Conservation (phyloP, 2,888 invertebrate genomes). For the Pasiphila rectangulata region DNA sequence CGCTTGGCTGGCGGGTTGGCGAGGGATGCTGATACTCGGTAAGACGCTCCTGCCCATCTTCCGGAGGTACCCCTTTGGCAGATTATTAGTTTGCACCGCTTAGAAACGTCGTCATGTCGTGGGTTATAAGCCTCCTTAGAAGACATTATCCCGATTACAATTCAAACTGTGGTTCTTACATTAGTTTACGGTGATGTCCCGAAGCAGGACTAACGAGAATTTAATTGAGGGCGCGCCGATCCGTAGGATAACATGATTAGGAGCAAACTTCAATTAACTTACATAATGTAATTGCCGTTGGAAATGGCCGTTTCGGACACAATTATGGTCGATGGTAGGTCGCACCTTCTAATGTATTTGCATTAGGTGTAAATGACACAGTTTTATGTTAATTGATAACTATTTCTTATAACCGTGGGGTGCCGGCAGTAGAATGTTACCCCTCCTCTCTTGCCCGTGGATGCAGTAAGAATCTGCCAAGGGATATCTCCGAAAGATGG, state of each 20-base stretch:
- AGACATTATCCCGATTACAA: slow-evolving; percentile 14
- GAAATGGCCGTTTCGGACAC: slow-evolving; percentile 26
- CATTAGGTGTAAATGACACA: slow-evolving; percentile 1
- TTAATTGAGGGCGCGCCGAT: slow-evolving; percentile 74
- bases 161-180: slow-evolving; percentile 28
- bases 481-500: too few species aligned
- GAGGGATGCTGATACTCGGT: too few species aligned
- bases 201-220: slow-evolving; percentile 66
- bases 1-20: too few species aligned
- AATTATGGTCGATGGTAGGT: slow-evolving; percentile 11
- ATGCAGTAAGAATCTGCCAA: too few species aligned
- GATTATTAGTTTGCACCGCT: too few species aligned
- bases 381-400: background rate
- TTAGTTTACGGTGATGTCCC: slow-evolving; percentile 44
- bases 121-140: background rate
- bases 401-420: too few species aligned
- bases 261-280: slow-evolving; percentile 58
- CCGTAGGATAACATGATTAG: slow-evolving; percentile 72
- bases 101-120: background rate
- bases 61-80: too few species aligned
- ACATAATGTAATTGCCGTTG: slow-evolving; percentile 71
- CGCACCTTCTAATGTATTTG: slow-evolving; percentile 8
- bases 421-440: too few species aligned
- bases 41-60: too few species aligned
- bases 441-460: too few species aligned